phyloP scores from a whole-genome alignment of 2,888 invertebrate species.

The Erynnis tages region DNA sequence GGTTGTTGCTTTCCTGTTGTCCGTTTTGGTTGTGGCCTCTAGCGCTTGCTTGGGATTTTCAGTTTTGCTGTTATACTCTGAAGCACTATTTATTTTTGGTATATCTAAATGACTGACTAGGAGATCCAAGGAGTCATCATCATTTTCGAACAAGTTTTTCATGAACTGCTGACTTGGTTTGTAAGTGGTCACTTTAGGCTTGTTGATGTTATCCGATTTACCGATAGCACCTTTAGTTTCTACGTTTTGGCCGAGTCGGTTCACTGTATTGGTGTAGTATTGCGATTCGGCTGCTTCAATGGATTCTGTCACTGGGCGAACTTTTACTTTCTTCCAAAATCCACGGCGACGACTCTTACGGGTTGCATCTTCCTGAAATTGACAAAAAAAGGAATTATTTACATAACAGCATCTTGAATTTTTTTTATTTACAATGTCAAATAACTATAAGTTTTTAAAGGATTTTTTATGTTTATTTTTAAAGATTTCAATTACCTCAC shows the following conservation, averaged over 20 bases:
- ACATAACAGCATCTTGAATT: too few species aligned
- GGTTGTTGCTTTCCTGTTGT: slow-evolving; percentile 33
- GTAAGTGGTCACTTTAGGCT: slow-evolving; percentile 62
- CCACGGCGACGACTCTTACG: slow-evolving; percentile 81
- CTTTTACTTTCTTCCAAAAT: slow-evolving; percentile 88
- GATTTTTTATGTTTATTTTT: background rate
- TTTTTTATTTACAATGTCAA: background rate
- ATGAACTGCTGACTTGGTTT: slow-evolving; percentile 60
- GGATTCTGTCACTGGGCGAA: slow-evolving; percentile 82
- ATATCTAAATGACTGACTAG: slow-evolving; percentile 51
- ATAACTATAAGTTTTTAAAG: too few species aligned
- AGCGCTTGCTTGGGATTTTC: slow-evolving; percentile 29
- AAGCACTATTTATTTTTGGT: slow-evolving; percentile 46
- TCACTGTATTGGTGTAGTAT: slow-evolving; percentile 81
- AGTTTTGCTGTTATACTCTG: slow-evolving; percentile 31
- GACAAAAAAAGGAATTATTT: background rate
- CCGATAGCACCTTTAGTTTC: slow-evolving; percentile 48
- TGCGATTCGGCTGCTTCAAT: slow-evolving; percentile 92
- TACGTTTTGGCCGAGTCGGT: slow-evolving; percentile 62
- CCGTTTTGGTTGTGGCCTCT: slow-evolving; percentile 33
- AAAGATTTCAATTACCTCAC: slow-evolving; percentile 50
- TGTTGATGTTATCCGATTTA: slow-evolving; percentile 47
- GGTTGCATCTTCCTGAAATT: slow-evolving; percentile 53
- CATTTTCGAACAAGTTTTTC: slow-evolving; percentile 55
- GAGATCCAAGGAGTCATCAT: slow-evolving; percentile 43